phyloP scores from a whole-genome alignment of 35 echinoderm and acorn worm genomes.

The Apostichopus japonicus region DNA sequence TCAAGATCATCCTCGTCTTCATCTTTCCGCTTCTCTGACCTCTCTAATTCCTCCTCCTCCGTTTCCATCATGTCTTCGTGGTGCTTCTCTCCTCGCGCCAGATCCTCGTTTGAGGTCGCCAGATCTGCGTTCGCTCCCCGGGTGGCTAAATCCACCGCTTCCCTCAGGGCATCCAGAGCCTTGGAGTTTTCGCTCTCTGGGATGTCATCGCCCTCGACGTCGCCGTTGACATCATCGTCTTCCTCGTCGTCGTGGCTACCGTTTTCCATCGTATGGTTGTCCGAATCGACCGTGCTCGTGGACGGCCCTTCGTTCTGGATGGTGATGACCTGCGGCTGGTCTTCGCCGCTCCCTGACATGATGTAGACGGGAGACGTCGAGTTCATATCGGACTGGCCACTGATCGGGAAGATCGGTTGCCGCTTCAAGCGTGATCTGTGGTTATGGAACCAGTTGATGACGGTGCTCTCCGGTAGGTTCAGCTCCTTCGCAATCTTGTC shows the following conservation, averaged over 20 bases:
- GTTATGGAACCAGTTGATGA: slow-evolving; percentile 99
- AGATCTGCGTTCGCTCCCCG: slow-evolving; percentile 27
- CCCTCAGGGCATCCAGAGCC: slow-evolving; percentile 55
- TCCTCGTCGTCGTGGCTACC: slow-evolving; percentile 37
- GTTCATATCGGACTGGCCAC: slow-evolving; percentile 52
- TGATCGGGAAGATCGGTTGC: slow-evolving; percentile 1
- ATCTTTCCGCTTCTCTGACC: not conserved
- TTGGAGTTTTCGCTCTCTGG: slow-evolving; percentile 50
- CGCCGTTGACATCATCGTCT: not conserved
- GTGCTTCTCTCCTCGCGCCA: not conserved
- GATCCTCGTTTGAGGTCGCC: slow-evolving; percentile 29
- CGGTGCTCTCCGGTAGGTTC: slow-evolving; percentile 83
- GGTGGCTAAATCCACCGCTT: slow-evolving; percentile 47
- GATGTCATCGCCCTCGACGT: not conserved
- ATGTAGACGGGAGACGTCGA: slow-evolving; percentile 32
- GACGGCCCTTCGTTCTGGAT: slow-evolving; percentile 31
- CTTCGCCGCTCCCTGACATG: slow-evolving; percentile 30
- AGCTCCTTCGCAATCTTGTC: slow-evolving; percentile 74
- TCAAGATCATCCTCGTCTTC: not conserved
- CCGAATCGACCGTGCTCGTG: not conserved
- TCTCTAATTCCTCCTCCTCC: not conserved
- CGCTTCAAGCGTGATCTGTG: slow-evolving; percentile 91
- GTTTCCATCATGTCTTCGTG: not conserved
- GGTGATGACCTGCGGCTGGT: slow-evolving; percentile 60
- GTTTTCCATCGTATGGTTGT: slow-evolving; percentile 40